Evolutionary conservation across 2,888 invertebrate species (phyloP).

Genomic region (Diarsia dahlii): DNA sequence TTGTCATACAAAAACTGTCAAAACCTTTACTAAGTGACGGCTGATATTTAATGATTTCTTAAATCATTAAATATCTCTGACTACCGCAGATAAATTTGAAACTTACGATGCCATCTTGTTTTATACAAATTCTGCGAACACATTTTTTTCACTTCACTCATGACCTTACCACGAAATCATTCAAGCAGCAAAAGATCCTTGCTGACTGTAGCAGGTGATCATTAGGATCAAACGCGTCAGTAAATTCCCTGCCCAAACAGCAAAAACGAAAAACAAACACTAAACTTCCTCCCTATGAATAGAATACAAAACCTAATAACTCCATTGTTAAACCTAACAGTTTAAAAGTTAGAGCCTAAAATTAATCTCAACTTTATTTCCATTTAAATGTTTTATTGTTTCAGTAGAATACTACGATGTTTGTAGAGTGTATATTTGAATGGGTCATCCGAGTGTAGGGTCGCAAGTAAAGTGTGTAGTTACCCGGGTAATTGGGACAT

Average conservation of each 20-base stretch:
- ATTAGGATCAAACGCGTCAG: background rate
- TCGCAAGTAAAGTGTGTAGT: constrained; percentile 56
- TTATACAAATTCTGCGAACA: too few relatives aligned
- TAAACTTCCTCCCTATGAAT: constrained; percentile 22
- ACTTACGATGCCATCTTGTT: too few relatives aligned
- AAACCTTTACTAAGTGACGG: too few relatives aligned
- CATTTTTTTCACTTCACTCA: too few relatives aligned
- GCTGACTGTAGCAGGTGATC: background rate
- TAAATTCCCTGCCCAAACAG: background rate
- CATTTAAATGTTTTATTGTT: constrained; percentile 55
- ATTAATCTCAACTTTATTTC: constrained; percentile 49
- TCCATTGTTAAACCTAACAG: constrained; percentile 25
- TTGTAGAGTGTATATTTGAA: constrained; percentile 51
- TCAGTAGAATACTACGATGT: constrained; percentile 43
- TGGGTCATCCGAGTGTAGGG: constrained; percentile 67
- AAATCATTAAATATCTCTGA: too few relatives aligned
- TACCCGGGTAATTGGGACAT: constrained; percentile 64
- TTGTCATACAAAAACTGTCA: too few relatives aligned
- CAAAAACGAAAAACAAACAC: background rate
- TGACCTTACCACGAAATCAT: background rate
- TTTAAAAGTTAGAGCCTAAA: constrained; percentile 30
- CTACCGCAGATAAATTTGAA: too few relatives aligned
- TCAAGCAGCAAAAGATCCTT: background rate
- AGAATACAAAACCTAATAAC: constrained; percentile 22
- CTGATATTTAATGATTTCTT: too few relatives aligned